Evolutionary conservation across 2,888 invertebrate genomes (phyloP), one percentile per base, ranked within the genome.

Genomic region (Kuschelorhynchus macadamiae): DNA sequence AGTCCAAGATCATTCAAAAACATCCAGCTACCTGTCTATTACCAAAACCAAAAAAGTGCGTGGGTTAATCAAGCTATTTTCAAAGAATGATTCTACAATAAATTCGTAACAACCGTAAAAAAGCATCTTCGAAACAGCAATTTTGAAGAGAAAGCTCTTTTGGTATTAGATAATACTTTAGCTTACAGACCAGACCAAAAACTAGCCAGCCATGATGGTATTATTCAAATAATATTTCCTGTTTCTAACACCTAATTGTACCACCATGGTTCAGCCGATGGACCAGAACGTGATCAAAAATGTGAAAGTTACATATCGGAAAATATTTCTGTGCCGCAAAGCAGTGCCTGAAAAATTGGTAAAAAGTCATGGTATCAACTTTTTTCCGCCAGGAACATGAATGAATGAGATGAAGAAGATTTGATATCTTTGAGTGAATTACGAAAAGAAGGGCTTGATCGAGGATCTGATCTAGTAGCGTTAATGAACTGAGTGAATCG

Each of bases 1-100:
- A 63, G 64, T 57, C 67, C 69, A 11, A 42, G 66, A 66, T 9
- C 49, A 42, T 64, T 69, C 18, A 69, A 52, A 60, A 57, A 66
- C 53, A 47, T 55, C 21, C 8, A 41, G 2, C 14, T 50, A 25
- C 39, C 41, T 55, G 65, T 69, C 36, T 62, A 39, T 42, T 61
- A 65, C 20, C 50, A 39, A 57, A 52, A 46, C 18, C 56, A 60
- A 14, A 65, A 66, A 60, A 60, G 41, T 55, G 56, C 50, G 20
- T 70, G 61, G 70, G 46, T 69, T 5, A 69, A 14, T 18, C 12
- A 30, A 46, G 57, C 49, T 12, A 64, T 59, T 25, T 56, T 64
- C 25, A 65, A 50, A 1, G 64, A 59, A 60, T 68, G 68, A 46
- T 64, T 65, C 20, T 20, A 46, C 41, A 47, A 50, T 16, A 42